Evolutionary conservation across 2,797 vertebrate species (phyloP), one percentile per base, ranked within the genome.

Genomic region (Sebastes miniatus): DNA sequence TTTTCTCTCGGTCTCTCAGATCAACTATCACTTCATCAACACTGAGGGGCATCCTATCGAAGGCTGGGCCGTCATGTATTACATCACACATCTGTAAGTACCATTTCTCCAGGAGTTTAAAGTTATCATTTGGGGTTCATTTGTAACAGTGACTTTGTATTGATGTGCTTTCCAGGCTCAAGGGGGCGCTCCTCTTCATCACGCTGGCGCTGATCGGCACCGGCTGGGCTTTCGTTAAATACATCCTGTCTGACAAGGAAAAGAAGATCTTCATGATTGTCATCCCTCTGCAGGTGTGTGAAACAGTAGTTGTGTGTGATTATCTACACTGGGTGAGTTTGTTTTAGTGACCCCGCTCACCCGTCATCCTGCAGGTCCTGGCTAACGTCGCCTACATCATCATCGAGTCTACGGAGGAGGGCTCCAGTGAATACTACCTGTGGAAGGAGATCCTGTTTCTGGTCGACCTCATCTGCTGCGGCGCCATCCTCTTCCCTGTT

Each of bases 251-350:
- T 0, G 96, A 97, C 91, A 97, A 97, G 80, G 97, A 97, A 78
- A 97, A 97, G 95, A 97, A 97, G 90, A 95, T 97, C 84, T 97
- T 97, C 62, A 96, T 97, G 92, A 95, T 97, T 0, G 96, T 97
- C 76, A 97, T 97, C 62, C 96, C 96, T 4, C 90, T 97, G 75
- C 96, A 97, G 96, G 96, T 90, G 58, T 27, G 67, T 76, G 11
- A 39, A 31, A n/a, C n/a, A 1, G 8, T 8, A 5, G 25, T 3
- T 25, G 9, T 67, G 47, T 54, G 22, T 32, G 16, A 24, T 32
- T 62, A 6, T 14, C 63, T n/a, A 14, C 20, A 1, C 4, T 50
- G 8, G 2, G 24, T 62, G 39, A 10, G 4, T 58, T n/a, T 36
- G 10, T 65, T 24, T 34, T 27, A 1, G 4, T 72, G 32, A 80